Percentiles rank a stretch among this genome's conserved stretches.
Evolutionary conservation across 1,140 invertebrate genomes (phyloP).

Genomic region (Orchestia grillus): DNA sequence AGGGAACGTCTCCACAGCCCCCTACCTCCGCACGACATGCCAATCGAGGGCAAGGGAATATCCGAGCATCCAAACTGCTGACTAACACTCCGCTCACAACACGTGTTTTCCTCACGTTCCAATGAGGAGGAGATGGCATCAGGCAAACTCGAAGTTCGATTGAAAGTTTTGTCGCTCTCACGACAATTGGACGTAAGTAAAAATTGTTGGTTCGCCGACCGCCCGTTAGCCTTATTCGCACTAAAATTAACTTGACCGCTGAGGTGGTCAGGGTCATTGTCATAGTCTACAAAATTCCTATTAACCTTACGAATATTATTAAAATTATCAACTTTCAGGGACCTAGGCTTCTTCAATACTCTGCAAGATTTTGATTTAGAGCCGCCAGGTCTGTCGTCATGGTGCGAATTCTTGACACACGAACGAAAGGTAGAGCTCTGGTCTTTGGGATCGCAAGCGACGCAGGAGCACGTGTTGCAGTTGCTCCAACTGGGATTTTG

Average conservation of each 20-base stretch:
- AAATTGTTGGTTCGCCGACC: background rate
- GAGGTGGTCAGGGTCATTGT: background rate
- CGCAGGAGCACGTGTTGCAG: background rate
- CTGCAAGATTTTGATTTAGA: background rate
- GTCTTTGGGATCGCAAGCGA: background rate
- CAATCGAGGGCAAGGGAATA: constrained; percentile 37
- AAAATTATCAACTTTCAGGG: constrained; percentile 26
- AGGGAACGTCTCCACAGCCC: background rate
- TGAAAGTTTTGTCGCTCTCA: background rate
- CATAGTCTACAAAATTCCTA: constrained; percentile 49
- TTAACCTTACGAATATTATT: background rate
- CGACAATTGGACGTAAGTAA: constrained; percentile 22
- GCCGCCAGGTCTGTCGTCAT: background rate
- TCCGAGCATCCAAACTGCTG: constrained; percentile 11
- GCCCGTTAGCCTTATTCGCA: background rate
- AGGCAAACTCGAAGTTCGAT: background rate
- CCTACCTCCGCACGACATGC: background rate
- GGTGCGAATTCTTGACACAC: background rate
- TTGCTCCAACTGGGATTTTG: background rate
- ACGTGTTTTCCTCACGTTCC: background rate
- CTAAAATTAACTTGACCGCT: constrained; percentile 49
- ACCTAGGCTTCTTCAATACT: constrained; percentile 30
- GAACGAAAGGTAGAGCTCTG: background rate
- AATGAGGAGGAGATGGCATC: background rate
- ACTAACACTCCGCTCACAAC: constrained; percentile 23